Conservation (phyloP, 2,113 vertebrate species). For the Arizona elegans region DNA sequence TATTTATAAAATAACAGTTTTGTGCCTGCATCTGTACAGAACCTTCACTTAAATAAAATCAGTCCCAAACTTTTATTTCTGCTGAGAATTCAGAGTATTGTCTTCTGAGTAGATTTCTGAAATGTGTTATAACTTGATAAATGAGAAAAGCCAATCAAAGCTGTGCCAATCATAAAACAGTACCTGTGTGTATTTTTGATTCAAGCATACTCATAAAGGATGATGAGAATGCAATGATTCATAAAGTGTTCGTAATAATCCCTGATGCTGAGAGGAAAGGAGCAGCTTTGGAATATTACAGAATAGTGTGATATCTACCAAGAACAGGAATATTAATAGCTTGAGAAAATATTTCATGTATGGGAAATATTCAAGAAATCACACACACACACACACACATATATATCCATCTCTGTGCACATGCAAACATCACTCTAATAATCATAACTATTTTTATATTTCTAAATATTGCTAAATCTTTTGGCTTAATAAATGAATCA, state of each 20-base stretch:
- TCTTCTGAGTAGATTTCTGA: not conserved
- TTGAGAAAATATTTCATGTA: not conserved
- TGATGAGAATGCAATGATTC: not conserved
- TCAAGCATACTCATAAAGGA: not conserved
- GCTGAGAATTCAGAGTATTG: not conserved
- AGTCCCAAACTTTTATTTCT: not conserved
- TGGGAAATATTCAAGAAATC: not conserved
- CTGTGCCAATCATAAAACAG: not conserved
- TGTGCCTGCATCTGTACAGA: not conserved
- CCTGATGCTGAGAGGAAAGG: not conserved
- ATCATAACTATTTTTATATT: slow-evolving; percentile 25
- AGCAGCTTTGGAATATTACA: not conserved
- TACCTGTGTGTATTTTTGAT: not conserved
- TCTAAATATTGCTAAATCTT: slow-evolving; percentile 41
- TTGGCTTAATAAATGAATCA: slow-evolving; percentile 46
- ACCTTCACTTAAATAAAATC: not conserved
- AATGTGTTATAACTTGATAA: not conserved
- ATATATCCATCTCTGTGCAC: not conserved
- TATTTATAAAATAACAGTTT: not conserved
- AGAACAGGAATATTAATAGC: not conserved
- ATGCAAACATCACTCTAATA: slow-evolving; percentile 11
- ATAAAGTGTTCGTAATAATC: not conserved
- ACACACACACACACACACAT: not conserved
- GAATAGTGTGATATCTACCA: not conserved
- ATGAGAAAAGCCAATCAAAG: not conserved